Percentiles rank a stretch among this genome's conserved stretches.
These are phyloP conservation scores for Threskiornis aethiopicus DNA, from an alignment of 2,797 vertebrate species.

Conservation along the genomic window DNA sequence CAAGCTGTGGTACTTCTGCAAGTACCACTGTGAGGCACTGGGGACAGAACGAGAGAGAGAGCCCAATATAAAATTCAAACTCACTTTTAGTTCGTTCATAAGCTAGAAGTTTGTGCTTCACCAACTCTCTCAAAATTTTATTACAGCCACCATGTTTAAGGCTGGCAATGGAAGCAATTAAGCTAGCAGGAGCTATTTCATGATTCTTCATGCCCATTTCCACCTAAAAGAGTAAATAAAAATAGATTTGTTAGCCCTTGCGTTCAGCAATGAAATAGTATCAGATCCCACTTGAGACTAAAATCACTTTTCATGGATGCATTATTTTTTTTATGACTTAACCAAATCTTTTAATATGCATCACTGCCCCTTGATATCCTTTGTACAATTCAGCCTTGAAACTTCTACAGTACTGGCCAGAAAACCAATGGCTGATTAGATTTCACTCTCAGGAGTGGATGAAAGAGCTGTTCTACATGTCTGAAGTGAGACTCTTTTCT, in stretches of 20 bases:
- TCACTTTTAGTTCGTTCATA: slow-evolving; percentile 91
- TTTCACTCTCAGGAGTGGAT: not conserved
- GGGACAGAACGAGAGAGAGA: not conserved
- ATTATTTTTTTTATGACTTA: not conserved
- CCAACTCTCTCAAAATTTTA: slow-evolving; percentile 91
- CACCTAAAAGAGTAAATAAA: slow-evolving; percentile 79
- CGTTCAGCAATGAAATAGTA: not conserved
- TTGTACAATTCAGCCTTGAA: not conserved
- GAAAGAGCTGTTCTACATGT: not conserved
- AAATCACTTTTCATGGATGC: not conserved
- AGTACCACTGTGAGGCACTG: not conserved
- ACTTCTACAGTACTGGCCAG: not conserved
- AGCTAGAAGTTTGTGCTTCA: slow-evolving; percentile 91
- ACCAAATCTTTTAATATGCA: not conserved
- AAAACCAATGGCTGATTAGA: not conserved
- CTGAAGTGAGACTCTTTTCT: not conserved
- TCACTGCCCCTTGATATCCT: not conserved
- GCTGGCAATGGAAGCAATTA: slow-evolving; percentile 91
- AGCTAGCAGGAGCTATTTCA: slow-evolving; percentile 92
- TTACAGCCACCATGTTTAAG: slow-evolving; percentile 96
- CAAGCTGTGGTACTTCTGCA: not conserved
- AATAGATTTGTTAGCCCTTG: not conserved
- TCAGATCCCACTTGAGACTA: not conserved
- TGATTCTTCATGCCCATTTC: slow-evolving; percentile 99
- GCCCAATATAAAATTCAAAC: slow-evolving; percentile 25